Conservation (phyloP, 2,113 vertebrate species). For the Nesoenas mayeri region DNA sequence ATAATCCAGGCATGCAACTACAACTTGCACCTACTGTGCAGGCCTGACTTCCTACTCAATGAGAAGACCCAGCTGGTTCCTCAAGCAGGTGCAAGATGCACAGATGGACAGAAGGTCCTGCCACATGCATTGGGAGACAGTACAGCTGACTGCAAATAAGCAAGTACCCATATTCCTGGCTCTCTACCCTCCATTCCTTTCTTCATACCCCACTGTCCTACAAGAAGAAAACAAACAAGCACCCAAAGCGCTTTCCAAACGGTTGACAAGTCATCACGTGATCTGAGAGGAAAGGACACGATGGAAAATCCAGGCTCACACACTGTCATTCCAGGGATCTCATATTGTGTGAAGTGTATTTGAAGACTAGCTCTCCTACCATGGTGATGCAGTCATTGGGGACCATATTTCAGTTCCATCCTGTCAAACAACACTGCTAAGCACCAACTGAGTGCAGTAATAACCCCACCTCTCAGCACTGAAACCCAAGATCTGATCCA, state of each 20-base stretch:
- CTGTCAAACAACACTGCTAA: background rate
- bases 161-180: background rate
- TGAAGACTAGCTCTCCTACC: background rate
- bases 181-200: background rate
- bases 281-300: rapidly evolving
- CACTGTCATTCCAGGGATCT: background rate
- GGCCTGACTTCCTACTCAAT: background rate
- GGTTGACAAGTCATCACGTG: background rate
- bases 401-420: rapidly evolving
- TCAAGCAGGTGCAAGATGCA: background rate
- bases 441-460: background rate
- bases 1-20: background rate
- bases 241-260: background rate
- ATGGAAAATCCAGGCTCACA: background rate
- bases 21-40: rapidly evolving
- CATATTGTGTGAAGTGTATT: background rate
- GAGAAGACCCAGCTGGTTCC: background rate
- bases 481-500: background rate
- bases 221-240: background rate
- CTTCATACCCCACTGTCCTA: background rate
- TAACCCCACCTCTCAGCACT: background rate
- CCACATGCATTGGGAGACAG: background rate
- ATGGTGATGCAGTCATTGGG: rapidly evolving
- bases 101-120: background rate
- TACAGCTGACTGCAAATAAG: background rate